These are phyloP conservation scores for Eubucco bourcierii DNA, from an alignment of 2,113 vertebrate genomes.

Conservation along the genomic window DNA sequence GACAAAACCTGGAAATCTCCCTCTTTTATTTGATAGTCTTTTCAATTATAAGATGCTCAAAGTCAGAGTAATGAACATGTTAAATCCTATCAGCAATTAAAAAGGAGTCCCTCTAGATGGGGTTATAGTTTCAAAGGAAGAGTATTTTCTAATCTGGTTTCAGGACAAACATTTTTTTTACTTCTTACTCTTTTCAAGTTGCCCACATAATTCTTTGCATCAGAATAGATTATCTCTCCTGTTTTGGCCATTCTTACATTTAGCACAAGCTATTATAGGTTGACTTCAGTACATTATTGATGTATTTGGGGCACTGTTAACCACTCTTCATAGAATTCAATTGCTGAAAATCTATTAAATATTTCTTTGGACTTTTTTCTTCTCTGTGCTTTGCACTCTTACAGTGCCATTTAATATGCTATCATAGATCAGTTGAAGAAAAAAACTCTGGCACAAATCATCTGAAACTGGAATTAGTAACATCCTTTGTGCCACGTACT, in stretches of 20 bases:
- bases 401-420: background rate
- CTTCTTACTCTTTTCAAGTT: background rate
- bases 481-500: background rate
- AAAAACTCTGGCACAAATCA: background rate
- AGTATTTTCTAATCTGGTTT: background rate
- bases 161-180: background rate
- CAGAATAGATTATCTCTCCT: background rate
- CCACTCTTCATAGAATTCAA: background rate
- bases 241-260: background rate
- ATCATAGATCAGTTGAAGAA: background rate
- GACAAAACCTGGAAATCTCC: background rate
- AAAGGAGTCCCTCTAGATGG: constrained; percentile 18
- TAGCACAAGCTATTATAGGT: background rate
- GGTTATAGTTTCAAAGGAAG: background rate
- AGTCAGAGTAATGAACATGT: background rate
- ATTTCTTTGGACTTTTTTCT: background rate
- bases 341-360: background rate
- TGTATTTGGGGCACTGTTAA: background rate
- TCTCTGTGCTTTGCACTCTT: background rate
- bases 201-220: background rate
- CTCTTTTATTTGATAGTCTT: background rate
- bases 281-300: background rate
- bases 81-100: background rate
- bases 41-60: background rate
- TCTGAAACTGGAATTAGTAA: background rate